These are phyloP conservation scores for Microtus richardsoni DNA, from an alignment of 2,113 vertebrate species.

Conservation along the genomic window DNA sequence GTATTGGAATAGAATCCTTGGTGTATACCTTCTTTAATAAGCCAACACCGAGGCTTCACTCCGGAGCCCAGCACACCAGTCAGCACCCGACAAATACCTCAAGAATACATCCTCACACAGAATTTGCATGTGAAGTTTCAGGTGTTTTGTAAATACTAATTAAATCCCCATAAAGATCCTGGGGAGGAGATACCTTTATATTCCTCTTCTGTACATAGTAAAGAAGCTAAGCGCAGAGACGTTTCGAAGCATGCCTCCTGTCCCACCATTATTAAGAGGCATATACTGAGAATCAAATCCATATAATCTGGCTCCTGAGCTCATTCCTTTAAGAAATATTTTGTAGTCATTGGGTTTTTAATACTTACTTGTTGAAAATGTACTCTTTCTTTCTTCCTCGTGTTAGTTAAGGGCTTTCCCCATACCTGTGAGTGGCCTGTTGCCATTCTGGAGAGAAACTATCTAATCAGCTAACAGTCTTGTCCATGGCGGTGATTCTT, in stretches of 20 bases:
- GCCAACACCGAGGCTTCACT: not conserved
- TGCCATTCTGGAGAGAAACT: not conserved
- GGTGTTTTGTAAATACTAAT: slow-evolving; percentile 39
- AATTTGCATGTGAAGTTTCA: not conserved
- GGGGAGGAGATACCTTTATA: not conserved
- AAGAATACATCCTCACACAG: not conserved
- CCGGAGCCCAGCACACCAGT: not conserved
- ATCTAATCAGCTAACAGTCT: not conserved
- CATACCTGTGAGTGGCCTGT: not conserved
- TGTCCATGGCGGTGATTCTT: too few relatives aligned
- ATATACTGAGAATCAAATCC: not conserved
- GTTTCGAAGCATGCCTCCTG: not conserved
- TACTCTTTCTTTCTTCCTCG: not conserved
- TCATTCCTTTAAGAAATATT: not conserved
- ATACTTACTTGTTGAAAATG: not conserved
- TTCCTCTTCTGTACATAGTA: not conserved
- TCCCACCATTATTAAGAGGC: not conserved
- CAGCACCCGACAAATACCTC: not conserved
- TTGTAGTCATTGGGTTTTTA: not conserved
- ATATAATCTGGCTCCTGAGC: not conserved
- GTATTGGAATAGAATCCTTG: not conserved
- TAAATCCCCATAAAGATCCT: not conserved
- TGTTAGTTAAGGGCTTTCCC: not conserved
- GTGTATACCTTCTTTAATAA: not conserved
- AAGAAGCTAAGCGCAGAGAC: not conserved